These are phyloP conservation scores for Machimus rusticus DNA, from an alignment of 2,888 invertebrate species.

Conservation along the genomic window DNA sequence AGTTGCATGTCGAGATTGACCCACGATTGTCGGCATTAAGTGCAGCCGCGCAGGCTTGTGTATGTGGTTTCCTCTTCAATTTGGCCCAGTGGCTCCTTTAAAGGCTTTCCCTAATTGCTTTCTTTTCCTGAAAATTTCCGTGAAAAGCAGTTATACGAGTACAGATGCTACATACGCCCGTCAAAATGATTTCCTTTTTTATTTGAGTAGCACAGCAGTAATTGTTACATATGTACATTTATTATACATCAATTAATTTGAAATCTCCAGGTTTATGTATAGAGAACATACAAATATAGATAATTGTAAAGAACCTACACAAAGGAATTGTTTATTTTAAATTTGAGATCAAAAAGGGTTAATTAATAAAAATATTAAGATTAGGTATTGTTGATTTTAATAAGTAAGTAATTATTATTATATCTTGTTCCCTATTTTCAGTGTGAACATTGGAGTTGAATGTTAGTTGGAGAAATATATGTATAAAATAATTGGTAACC, in stretches of 20 bases:
- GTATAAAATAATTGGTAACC: no score
- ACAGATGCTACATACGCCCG: not conserved
- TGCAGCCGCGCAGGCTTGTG: not conserved
- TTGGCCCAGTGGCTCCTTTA: not conserved
- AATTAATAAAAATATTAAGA: not conserved
- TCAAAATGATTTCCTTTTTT: not conserved
- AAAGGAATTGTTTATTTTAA: no score
- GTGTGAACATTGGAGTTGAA: no score
- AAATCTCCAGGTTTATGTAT: no score
- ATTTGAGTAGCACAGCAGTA: not conserved
- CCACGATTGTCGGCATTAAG: not conserved
- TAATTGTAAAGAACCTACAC: no score
- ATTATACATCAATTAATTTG: no score
- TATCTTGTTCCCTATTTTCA: no score
- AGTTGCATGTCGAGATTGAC: not conserved
- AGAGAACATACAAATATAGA: no score
- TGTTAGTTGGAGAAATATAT: no score
- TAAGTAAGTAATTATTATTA: no score
- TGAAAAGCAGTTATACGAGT: not conserved
- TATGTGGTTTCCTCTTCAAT: not conserved
- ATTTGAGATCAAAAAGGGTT: no score
- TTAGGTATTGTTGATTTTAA: not conserved
- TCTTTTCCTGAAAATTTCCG: not conserved
- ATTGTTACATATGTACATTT: no score
- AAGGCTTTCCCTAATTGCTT: not conserved